These are phyloP conservation scores for Microctonus aethiopoides DNA, from an alignment of 2,888 invertebrate genomes.

Conservation along the genomic window DNA sequence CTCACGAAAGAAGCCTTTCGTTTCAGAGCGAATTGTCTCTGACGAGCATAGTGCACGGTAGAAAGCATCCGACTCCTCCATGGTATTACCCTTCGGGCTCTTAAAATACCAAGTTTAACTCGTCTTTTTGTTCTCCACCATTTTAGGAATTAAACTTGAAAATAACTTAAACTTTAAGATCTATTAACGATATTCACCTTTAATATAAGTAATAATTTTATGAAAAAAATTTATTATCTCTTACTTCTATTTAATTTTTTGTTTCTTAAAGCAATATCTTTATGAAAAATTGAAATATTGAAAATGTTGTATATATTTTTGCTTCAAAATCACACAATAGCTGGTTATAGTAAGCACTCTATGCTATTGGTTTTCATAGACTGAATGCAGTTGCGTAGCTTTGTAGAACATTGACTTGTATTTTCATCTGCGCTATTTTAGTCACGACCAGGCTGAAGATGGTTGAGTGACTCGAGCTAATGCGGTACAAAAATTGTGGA, in stretches of 20 bases:
- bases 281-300: too few relatives aligned
- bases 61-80: conserved; percentile 50
- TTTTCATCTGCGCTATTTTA: conserved; percentile 29
- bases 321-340: too few relatives aligned
- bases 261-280: not conserved
- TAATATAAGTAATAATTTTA: not conserved
- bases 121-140: not conserved
- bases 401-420: conserved; percentile 4
- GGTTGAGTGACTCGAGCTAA: not conserved
- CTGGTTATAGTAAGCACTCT: not conserved
- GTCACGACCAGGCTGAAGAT: not conserved
- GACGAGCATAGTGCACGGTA: conserved; percentile 79
- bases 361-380: conserved; percentile 8
- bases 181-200: not conserved
- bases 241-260: not conserved
- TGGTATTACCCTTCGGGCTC: conserved; percentile 17
- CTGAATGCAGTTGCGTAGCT: conserved; percentile 7
- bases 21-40: conserved; percentile 79
- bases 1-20: conserved; percentile 80
- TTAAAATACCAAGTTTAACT: not conserved
- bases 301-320: too few relatives aligned
- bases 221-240: too few relatives aligned
- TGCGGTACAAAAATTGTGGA: not conserved
- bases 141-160: not conserved
- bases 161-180: not conserved